phyloP scores from a whole-genome alignment of 2,888 invertebrate genomes.

The Vandiemenella viatica region DNA sequence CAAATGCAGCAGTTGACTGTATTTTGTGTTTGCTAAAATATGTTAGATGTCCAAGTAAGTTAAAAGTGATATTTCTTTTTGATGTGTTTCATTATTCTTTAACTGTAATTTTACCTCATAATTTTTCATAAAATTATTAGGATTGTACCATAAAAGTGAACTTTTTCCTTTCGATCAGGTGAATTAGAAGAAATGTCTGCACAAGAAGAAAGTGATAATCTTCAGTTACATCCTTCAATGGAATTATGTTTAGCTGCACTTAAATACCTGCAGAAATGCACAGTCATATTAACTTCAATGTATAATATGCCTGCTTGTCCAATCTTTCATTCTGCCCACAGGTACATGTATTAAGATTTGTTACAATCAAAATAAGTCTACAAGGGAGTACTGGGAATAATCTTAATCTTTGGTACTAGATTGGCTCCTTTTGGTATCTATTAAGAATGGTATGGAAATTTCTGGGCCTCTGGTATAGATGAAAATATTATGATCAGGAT shows the following conservation, averaged over 20 bases:
- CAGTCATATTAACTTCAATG: conserved; percentile 78
- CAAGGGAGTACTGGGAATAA: too few relatives aligned
- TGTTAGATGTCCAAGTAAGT: conserved; percentile 49
- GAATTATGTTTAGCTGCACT: conserved; percentile 63
- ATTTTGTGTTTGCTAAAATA: conserved; percentile 74
- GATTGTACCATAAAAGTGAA: not conserved
- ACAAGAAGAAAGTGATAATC: not conserved
- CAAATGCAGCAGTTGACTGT: conserved; percentile 87
- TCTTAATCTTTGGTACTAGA: too few relatives aligned
- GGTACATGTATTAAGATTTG: too few relatives aligned
- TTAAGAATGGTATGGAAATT: too few relatives aligned
- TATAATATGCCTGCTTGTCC: conserved; percentile 91
- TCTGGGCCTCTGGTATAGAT: too few relatives aligned
- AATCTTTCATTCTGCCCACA: conserved; percentile 75
- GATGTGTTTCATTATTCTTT: not conserved
- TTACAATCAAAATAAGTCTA: too few relatives aligned
- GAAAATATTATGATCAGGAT: too few relatives aligned
- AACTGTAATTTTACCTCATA: not conserved
- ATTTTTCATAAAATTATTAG: not conserved
- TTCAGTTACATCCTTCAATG: conserved; percentile 11
- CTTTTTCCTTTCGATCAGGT: conserved; percentile 10
- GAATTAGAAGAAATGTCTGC: conserved; percentile 11
- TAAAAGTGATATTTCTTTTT: not conserved
- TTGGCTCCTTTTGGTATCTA: too few relatives aligned
- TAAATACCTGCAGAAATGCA: conserved; percentile 71